Base-by-base conservation (phyloP, 1,140 invertebrate species). In the Sitophilus oryzae region DNA sequence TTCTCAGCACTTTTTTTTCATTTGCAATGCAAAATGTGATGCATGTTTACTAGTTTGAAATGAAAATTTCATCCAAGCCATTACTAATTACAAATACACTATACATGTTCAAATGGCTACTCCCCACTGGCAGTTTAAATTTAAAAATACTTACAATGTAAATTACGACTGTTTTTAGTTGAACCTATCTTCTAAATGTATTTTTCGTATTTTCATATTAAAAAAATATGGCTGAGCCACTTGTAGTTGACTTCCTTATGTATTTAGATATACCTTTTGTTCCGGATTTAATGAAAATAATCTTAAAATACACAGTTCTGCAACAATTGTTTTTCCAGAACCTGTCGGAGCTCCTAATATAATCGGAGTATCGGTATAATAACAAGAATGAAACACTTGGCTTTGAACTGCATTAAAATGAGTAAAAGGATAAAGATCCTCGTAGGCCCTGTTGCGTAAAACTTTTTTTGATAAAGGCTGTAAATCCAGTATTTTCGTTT, bases 341-440 rank as follows among this genome's bases (percentile, higher is more conserved):
- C 96, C 96, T 3, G 97, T 99, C 0, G 97, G 97, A 1, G 97
- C 96, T 2, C 97, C 96, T 9, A 99, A 74, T 1, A 99, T 74
- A 2, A 96, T 86, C 72, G 98, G 99, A 58, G 85, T 82, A 67
- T 99, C 93, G 0, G 92, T 95, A 70, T 98, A 87, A 73, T 97
- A 99, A 0, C 98, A 75, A 57, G 89, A 89, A 72, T 98, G 93
- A 72, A 99, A 99, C 36, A 98, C 89, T 76, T 99, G 97, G 3
- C 96, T 98, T 74, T 99, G 97, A 65, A 99, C 94, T 1, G 96
- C 93, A 77, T 99, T 99, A 74, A 99, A 99, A 72, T 97, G 93
- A 0, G 83, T 82, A 72, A 98, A 99, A 15, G 78, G 83, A 75
- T 96, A 99, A 1, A 99, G 71, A 23, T 77, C 76, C 72, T 98